These are phyloP conservation scores for Rhyacophila evoluta DNA, from an alignment of 2,888 invertebrate genomes.

Conservation along the genomic window DNA sequence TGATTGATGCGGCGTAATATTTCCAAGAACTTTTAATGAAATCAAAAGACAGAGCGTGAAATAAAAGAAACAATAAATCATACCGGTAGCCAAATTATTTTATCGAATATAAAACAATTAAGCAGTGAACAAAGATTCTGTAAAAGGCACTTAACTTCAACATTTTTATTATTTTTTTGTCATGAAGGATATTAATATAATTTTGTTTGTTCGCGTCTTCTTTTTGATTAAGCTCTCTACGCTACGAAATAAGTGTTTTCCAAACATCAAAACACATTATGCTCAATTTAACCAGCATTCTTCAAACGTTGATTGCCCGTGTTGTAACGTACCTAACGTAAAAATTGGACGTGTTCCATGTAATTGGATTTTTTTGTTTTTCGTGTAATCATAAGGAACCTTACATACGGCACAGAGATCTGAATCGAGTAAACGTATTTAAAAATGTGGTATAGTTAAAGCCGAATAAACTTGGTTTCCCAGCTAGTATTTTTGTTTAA, in stretches of 20 bases:
- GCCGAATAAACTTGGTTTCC: no score
- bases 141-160: background rate
- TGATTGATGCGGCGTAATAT: no score
- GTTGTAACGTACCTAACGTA: no score
- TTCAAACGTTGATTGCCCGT: background rate
- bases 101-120: background rate
- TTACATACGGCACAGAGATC: no score
- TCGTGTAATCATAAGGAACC: no score
- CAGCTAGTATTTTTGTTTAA: no score
- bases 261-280: background rate
- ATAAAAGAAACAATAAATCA: background rate
- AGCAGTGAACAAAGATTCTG: background rate
- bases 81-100: background rate
- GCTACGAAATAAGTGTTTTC: background rate
- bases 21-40: background rate
- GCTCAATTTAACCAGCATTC: background rate
- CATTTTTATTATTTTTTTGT: background rate
- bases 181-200: background rate
- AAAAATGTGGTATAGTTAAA: no score
- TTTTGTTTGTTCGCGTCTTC: background rate
- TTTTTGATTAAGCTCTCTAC: background rate
- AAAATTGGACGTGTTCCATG: no score
- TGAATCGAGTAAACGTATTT: no score
- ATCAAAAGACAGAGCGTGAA: background rate
- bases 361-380: no score